Conservation (phyloP, 2,797 vertebrate species). For the Argyrosomus regius region DNA sequence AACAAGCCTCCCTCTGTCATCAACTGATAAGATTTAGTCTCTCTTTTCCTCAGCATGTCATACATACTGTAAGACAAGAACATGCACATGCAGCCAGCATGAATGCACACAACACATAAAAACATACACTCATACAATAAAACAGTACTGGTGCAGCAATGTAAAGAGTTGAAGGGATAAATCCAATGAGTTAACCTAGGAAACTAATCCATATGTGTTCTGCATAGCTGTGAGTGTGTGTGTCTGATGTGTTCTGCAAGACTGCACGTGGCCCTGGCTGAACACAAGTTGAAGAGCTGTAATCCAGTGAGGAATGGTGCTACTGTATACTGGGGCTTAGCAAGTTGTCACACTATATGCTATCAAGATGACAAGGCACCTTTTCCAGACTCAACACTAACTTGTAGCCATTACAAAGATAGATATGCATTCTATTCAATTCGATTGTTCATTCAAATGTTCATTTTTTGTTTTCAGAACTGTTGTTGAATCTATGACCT, state of each 20-base stretch:
- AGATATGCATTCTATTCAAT: neutral
- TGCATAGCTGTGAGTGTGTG: slow-evolving; percentile 13
- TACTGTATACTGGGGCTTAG: slow-evolving; percentile 54
- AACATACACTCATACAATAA: neutral
- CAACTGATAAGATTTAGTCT: slow-evolving; percentile 52
- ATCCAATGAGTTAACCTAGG: slow-evolving; percentile 24
- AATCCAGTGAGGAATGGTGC: slow-evolving; percentile 64
- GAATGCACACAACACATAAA: neutral
- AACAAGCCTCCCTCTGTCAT: slow-evolving; percentile 53
- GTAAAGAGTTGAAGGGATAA: slow-evolving; percentile 14
- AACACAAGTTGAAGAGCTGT: slow-evolving; percentile 39
- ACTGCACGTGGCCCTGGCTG: slow-evolving; percentile 30
- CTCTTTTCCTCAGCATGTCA: neutral
- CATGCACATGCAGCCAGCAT: neutral
- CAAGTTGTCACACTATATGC: slow-evolving; percentile 56
- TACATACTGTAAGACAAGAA: neutral
- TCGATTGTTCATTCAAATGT: neutral
- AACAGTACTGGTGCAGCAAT: neutral
- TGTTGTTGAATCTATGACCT: neutral
- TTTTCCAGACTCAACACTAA: slow-evolving; percentile 34
- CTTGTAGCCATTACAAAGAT: slow-evolving; percentile 28
- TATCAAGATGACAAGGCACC: slow-evolving; percentile 51
- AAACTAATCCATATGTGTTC: slow-evolving; percentile 15
- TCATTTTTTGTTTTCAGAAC: neutral
- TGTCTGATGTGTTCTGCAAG: slow-evolving; percentile 18